These are phyloP conservation scores for Trogon surrucura DNA, from an alignment of 2,113 vertebrate species.

Conservation along the genomic window DNA sequence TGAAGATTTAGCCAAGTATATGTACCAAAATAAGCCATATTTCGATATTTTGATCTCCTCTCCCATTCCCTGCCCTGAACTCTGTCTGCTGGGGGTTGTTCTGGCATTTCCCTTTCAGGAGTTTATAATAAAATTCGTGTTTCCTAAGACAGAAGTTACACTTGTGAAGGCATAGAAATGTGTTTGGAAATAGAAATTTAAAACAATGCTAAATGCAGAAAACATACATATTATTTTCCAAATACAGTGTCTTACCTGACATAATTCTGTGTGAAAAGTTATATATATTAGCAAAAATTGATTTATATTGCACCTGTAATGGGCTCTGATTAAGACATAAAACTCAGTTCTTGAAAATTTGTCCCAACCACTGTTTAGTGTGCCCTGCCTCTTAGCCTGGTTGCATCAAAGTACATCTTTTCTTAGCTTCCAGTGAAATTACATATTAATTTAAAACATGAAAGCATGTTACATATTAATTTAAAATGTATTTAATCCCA, in stretches of 20 bases:
- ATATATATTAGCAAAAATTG: not conserved
- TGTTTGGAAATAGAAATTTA: not conserved
- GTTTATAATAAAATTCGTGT: not conserved
- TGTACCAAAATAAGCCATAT: not conserved
- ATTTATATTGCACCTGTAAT: not conserved
- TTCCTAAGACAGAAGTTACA: not conserved
- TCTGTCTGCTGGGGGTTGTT: not conserved
- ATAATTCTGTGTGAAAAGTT: not conserved
- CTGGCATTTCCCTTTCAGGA: not conserved
- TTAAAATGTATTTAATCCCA: not conserved
- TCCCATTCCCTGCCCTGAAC: not conserved
- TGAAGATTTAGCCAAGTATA: not conserved
- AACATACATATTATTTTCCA: not conserved
- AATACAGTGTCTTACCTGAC: not conserved
- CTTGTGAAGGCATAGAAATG: not conserved
- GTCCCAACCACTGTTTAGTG: not conserved
- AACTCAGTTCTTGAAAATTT: not conserved
- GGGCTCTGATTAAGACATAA: not conserved
- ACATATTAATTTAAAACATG: constrained; percentile 26
- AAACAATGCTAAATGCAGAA: not conserved
- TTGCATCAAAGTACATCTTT: not conserved
- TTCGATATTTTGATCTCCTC: not conserved
- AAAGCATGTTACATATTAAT: constrained; percentile 13
- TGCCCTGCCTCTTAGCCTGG: not conserved
- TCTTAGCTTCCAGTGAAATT: not conserved